phyloP scores from a whole-genome alignment of 2,888 invertebrate species.

The Seira sanloemensis region DNA sequence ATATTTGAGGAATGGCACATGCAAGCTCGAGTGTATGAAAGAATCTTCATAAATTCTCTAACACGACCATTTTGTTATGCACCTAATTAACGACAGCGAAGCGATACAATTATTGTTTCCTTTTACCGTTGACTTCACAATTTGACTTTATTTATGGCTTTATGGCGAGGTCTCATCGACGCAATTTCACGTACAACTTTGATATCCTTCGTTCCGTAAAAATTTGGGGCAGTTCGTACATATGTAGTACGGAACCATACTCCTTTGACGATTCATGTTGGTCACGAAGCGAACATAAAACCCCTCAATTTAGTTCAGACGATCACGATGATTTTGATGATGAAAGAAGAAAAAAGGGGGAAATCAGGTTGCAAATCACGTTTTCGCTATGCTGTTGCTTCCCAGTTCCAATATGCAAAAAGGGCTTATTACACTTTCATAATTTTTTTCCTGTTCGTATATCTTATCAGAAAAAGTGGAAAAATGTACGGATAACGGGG shows the following conservation, averaged over 20 bases:
- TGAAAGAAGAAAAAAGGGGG: constrained; percentile 19
- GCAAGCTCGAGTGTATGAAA: too few species aligned
- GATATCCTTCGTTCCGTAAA: background rate
- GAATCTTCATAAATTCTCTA: too few species aligned
- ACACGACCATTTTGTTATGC: too few species aligned
- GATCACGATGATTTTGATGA: background rate
- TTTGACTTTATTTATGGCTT: too few species aligned
- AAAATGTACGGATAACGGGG: background rate
- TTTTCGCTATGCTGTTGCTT: constrained; percentile 66
- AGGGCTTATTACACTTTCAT: background rate
- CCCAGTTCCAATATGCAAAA: background rate
- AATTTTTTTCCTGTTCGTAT: background rate
- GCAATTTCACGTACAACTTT: background rate
- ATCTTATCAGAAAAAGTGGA: too few species aligned
- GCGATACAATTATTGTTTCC: too few species aligned
- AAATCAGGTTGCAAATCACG: constrained; percentile 63
- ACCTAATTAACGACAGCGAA: too few species aligned
- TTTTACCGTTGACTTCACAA: too few species aligned
- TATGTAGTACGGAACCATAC: too few species aligned
- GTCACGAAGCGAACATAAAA: constrained; percentile 1
- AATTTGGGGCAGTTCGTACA: background rate
- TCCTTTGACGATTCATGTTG: background rate
- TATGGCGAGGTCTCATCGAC: too few species aligned
- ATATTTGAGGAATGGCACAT: too few species aligned
- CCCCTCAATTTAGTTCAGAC: too few species aligned